Conservation (phyloP, 2,113 vertebrate species). For the Bujurquina vittata region DNA sequence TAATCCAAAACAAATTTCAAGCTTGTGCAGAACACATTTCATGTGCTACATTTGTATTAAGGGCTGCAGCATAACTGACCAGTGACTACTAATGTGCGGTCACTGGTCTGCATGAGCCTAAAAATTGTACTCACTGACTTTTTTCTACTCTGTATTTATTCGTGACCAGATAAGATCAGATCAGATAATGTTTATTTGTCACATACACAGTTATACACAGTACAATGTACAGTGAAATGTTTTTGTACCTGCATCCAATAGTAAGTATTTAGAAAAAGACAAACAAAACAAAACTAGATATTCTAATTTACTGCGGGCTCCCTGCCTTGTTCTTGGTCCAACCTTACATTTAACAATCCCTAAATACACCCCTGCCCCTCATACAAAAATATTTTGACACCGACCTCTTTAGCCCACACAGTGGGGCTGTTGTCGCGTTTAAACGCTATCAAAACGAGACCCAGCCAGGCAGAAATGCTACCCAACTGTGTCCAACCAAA, state of each 20-base stretch:
- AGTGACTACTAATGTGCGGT: too few relatives aligned
- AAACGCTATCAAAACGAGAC: neutral
- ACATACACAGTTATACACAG: too few relatives aligned
- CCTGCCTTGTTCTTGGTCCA: neutral
- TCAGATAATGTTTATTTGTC: too few relatives aligned
- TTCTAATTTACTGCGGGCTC: neutral
- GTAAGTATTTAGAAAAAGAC: too few relatives aligned
- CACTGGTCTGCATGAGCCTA: neutral
- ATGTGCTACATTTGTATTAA: neutral
- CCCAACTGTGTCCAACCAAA: conserved; percentile 26
- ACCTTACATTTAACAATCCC: neutral
- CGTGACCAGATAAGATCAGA: too few relatives aligned
- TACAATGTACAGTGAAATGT: too few relatives aligned
- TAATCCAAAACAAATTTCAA: neutral
- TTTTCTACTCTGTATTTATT: neutral
- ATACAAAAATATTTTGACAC: neutral
- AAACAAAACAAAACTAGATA: too few relatives aligned
- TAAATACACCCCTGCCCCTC: neutral
- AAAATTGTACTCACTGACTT: neutral
- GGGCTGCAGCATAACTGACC: neutral
- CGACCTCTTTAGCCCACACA: neutral
- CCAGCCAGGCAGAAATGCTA: neutral
- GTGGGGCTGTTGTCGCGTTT: conserved; percentile 39
- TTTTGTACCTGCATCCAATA: too few relatives aligned
- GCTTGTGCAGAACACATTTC: neutral